Percentiles rank a stretch among this genome's conserved stretches.
Conservation (phyloP, 2,888 invertebrate genomes). For the Boloria selene region DNA sequence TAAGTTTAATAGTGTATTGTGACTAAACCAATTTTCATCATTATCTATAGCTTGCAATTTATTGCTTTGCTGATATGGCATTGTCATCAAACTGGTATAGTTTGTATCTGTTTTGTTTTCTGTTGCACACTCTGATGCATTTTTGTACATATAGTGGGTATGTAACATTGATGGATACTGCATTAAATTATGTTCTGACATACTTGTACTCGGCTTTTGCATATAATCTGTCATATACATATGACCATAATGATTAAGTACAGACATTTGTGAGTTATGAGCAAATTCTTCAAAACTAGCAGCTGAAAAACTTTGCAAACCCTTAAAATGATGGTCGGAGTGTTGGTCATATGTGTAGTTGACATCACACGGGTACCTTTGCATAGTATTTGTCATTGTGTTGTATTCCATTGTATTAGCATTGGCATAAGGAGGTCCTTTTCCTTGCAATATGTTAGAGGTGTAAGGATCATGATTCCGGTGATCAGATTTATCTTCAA, state of each 20-base stretch:
- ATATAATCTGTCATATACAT: conserved; percentile 74
- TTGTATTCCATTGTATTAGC: conserved; percentile 61
- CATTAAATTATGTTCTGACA: conserved; percentile 58
- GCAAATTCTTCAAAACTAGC: conserved; percentile 81
- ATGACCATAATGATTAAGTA: conserved; percentile 78
- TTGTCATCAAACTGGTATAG: conserved; percentile 86
- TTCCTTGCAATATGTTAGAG: conserved; percentile 70
- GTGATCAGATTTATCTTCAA: conserved; percentile 70
- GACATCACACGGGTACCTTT: conserved; percentile 74
- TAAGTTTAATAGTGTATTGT: conserved; percentile 67
- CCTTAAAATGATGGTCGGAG: conserved; percentile 66
- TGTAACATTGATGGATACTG: conserved; percentile 66
- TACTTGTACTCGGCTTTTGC: conserved; percentile 61
- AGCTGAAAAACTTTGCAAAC: conserved; percentile 75
- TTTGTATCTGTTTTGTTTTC: conserved; percentile 79
- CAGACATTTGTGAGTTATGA: conserved; percentile 75
- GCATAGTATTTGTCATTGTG: conserved; percentile 62
- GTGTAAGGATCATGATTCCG: conserved; percentile 72
- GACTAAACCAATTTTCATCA: conserved; percentile 78
- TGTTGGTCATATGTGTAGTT: conserved; percentile 70
- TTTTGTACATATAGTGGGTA: conserved; percentile 73
- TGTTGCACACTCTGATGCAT: conserved; percentile 59
- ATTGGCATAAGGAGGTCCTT: conserved; percentile 65
- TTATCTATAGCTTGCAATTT: conserved; percentile 85
- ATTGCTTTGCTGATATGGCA: conserved; percentile 83